Base-by-base conservation (phyloP, 1,140 invertebrate genomes). In the Chlorops oryzae region DNA sequence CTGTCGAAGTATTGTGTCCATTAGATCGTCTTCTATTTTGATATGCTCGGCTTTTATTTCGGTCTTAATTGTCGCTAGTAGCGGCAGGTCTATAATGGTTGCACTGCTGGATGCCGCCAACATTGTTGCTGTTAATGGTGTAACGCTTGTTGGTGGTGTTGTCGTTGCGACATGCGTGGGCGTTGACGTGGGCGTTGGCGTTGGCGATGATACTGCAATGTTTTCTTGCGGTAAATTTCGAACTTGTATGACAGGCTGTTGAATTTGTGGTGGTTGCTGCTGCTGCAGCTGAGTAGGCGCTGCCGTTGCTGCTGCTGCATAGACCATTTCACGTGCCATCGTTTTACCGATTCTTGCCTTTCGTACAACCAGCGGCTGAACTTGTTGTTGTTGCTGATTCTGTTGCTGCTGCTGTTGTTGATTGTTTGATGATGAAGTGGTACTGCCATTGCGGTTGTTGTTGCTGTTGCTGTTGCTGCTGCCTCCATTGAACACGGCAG, bases 271-370 rank as follows among this genome's bases (percentile, higher is more conserved):
- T 28, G 50, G 39, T 9, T 55, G 46, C 13, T 49, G 51, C 7
- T 54, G 54, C 22, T 60, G 52, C 32, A 62, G 52, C 24, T 60
- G 57, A 13, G 12, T 24, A 9, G n/a, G 24, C 20, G n/a, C n/a
- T 2, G 18, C 12, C 15, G 15, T 13, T 9, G 54, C 50, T 7
- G 46, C 42, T 32, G 55, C 58, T 2, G 62, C 61, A 54, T 68
- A 70, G 15, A 70, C 65, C 64, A 68, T 70, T 51, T 80, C 77
- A 21, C 81, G 69, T 20, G 80, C 82, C 79, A 82, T 83, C n/a
- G 74, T 78, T 71, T 84, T 84, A 22, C 82, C 82, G 22, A 84
- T 74, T n/a, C 82, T 74, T 3, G 82, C 81, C 56, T 79, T 77
- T n/a, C 80, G 62, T 23, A 69, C 61, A 28, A 57, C 41, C 5